phyloP scores from a whole-genome alignment of 2,888 invertebrate species.

The Euplexia lucipara region DNA sequence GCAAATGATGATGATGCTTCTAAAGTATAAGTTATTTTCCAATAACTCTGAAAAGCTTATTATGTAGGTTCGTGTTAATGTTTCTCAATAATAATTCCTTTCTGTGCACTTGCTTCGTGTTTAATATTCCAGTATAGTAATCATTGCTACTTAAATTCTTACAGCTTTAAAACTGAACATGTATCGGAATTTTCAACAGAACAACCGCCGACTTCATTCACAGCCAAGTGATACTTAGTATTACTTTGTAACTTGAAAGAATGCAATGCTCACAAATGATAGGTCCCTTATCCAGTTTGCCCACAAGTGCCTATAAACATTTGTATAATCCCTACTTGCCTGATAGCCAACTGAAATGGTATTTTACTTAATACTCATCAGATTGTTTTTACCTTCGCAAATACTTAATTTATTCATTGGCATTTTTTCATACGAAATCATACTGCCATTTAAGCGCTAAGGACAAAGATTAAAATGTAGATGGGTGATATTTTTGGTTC shows the following conservation, averaged over 20 bases:
- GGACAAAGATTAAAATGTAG: slow-evolving; percentile 61
- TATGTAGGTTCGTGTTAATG: neutral
- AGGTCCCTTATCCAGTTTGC: slow-evolving; percentile 37
- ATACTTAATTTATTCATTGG: slow-evolving; percentile 64
- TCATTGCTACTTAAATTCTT: neutral
- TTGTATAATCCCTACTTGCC: slow-evolving; percentile 52
- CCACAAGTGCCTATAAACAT: slow-evolving; percentile 45
- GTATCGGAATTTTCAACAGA: slow-evolving; percentile 5
- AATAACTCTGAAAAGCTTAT: slow-evolving; percentile 23
- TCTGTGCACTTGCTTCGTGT: neutral
- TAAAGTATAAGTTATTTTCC: neutral
- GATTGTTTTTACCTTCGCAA: slow-evolving; percentile 54
- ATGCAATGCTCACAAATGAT: slow-evolving; percentile 54
- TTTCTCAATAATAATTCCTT: slow-evolving; percentile 21
- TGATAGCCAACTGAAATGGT: slow-evolving; percentile 45
- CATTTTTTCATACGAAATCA: slow-evolving; percentile 50
- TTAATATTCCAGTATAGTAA: neutral
- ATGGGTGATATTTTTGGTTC: slow-evolving; percentile 52
- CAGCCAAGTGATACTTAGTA: slow-evolving; percentile 10
- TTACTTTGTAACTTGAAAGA: slow-evolving; percentile 46
- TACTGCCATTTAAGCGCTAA: slow-evolving; percentile 52
- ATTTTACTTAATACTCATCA: slow-evolving; percentile 43
- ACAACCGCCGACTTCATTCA: slow-evolving; percentile 5
- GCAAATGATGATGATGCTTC: too few species aligned
- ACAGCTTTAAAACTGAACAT: slow-evolving; percentile 16